Evolutionary conservation across 2,797 vertebrate species (phyloP), one percentile per base, ranked within the genome.

Genomic region (Hydrophis major): DNA sequence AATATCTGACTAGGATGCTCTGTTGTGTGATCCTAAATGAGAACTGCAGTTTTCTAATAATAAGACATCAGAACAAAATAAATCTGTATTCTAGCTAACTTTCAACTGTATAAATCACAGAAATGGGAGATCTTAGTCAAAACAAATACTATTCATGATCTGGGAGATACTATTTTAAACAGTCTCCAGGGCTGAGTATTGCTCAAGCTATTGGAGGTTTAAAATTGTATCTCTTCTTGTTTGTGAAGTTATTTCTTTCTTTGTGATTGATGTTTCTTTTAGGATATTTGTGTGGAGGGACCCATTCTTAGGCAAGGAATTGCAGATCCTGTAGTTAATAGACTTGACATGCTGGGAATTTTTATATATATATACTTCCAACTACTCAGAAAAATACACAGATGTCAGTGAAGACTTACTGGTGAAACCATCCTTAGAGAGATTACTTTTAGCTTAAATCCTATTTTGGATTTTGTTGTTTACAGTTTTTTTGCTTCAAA

Each of bases 401-500:
- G 27, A 27, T 87, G 4, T 87, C 50, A 86, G 6, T n/a, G 32
- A 66, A 37, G 22, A 12, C 60, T 93, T 87, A 50, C 28, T 66
- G 89, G 32, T 66, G 56, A 87, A 90, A 69, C 32, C 37, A 90
- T 87, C 50, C 86, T 86, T 42, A 60, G 78, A 90, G 88, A 90
- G 20, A 60, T 87, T 90, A 14, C 37, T 66, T 93, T 87, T 42
- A 90, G 59, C 32, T 37, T 90, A 69, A 87, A 66, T 12, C 42
- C 50, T 6, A 66, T 69, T 50, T 90, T 61, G 59, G 32, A 90
- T 87, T 28, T 57, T 89, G 47, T 63, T 13, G 25, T 78, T 91
- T 91, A 86, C n/a, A n/a, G n/a, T 18, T 83, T 89, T 86, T 32
- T 27, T 89, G 32, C n/a, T 88, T 86, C 55, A 55, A 56, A 93